Conservation (phyloP, 2,113 vertebrate genomes). For the Andinoacara biseriatus region DNA sequence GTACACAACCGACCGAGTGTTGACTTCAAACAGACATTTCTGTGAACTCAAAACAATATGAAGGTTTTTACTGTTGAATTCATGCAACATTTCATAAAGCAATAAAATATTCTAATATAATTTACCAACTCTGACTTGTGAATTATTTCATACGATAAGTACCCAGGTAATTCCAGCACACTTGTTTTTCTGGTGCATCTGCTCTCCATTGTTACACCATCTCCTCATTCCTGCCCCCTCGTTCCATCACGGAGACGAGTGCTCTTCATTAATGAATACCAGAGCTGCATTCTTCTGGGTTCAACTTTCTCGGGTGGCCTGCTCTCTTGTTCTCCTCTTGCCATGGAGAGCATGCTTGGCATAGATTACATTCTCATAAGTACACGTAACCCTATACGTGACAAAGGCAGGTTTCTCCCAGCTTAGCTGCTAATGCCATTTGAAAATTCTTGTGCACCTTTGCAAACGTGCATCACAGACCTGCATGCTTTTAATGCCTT, state of each 20-base stretch:
- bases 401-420: slow-evolving; percentile 72
- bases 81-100: slow-evolving; percentile 80
- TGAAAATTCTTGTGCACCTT: slow-evolving; percentile 56
- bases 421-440: slow-evolving; percentile 62
- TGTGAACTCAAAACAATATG: slow-evolving; percentile 77
- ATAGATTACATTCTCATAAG: slow-evolving; percentile 73
- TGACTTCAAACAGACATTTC: slow-evolving; percentile 77
- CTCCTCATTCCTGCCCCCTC: slow-evolving; percentile 41
- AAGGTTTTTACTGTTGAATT: slow-evolving; percentile 78
- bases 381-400: slow-evolving; percentile 62
- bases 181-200: background rate
- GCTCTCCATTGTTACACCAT: slow-evolving; percentile 22
- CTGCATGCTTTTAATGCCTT: slow-evolving; percentile 18
- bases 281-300: slow-evolving; percentile 74
- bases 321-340: slow-evolving; percentile 72
- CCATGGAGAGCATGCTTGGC: slow-evolving; percentile 67
- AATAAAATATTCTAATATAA: slow-evolving; percentile 80
- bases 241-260: slow-evolving; percentile 41
- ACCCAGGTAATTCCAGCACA: background rate
- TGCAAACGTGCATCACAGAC: slow-evolving; percentile 44
- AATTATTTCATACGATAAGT: background rate
- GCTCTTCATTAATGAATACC: slow-evolving; percentile 76
- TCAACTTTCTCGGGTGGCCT: slow-evolving; percentile 75
- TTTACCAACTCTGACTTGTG: background rate
- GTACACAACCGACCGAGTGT: slow-evolving; percentile 70